phyloP scores from a whole-genome alignment of 2,113 vertebrate species.

The Catagonus wagneri region DNA sequence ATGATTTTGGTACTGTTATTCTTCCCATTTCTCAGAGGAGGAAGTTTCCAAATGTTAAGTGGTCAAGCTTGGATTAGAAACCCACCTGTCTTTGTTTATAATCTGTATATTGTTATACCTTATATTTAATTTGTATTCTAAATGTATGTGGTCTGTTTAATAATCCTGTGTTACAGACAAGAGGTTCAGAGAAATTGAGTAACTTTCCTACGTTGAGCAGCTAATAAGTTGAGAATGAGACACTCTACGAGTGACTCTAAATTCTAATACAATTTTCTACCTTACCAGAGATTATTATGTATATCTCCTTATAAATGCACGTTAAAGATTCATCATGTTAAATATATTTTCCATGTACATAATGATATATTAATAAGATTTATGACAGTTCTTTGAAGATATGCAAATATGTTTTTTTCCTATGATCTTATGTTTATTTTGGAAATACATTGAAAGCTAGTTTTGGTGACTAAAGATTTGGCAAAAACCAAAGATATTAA shows the following conservation, averaged over 20 bases:
- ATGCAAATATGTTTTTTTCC: not conserved
- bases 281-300: not conserved
- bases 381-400: not conserved
- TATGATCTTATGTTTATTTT: constrained; percentile 20
- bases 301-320: not conserved
- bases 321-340: not conserved
- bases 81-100: not conserved
- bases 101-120: not conserved
- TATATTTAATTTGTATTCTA: not conserved
- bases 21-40: not conserved
- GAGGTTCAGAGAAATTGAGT: not conserved
- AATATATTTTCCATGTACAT: not conserved
- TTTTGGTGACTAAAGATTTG: constrained; percentile 69
- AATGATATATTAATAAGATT: not conserved
- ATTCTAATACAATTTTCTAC: not conserved
- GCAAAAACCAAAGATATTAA: constrained; percentile 45
- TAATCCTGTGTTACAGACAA: not conserved
- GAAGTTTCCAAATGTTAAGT: not conserved
- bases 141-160: not conserved
- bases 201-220: not conserved
- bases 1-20: not conserved
- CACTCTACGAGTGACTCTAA: not conserved
- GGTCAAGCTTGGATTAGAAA: not conserved
- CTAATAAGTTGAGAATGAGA: not conserved
- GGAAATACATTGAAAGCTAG: constrained; percentile 58